Evolutionary conservation across 2,888 invertebrate species (phyloP).

Genomic region (Xiphydria camelus): DNA sequence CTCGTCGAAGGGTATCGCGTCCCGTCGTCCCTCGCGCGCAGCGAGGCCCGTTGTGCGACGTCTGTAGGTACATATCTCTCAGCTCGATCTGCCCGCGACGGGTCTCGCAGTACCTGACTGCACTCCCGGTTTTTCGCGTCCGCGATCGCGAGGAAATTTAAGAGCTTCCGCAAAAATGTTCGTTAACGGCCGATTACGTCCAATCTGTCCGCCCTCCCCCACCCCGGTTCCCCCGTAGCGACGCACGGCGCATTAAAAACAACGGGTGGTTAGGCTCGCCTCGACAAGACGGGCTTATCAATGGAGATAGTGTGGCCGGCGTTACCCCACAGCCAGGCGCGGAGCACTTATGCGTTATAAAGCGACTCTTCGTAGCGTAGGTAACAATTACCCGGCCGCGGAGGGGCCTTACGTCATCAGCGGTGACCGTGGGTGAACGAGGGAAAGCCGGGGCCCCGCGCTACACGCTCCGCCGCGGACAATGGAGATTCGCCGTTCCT

Average conservation of each 20-base stretch:
- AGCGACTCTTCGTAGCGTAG: constrained; percentile 34
- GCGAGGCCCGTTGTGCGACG: too few species aligned
- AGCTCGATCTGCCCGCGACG: too few species aligned
- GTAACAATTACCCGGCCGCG: constrained; percentile 44
- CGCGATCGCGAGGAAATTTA: too few species aligned
- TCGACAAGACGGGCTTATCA: constrained; percentile 22
- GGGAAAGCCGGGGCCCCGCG: constrained; percentile 51
- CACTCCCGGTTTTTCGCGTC: too few species aligned
- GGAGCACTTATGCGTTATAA: constrained; percentile 17
- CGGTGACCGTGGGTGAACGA: constrained; percentile 53
- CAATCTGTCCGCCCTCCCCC: neutral
- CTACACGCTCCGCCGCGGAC: constrained; percentile 52
- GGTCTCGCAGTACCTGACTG: too few species aligned
- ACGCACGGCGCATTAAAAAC: neutral
- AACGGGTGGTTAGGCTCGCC: too few species aligned
- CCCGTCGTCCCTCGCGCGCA: too few species aligned
- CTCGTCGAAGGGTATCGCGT: too few species aligned
- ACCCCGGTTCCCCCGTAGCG: neutral
- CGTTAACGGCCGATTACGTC: neutral
- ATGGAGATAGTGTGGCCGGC: constrained; percentile 33
- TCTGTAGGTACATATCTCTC: too few species aligned
- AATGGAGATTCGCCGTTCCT: constrained; percentile 35
- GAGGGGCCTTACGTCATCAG: constrained; percentile 46
- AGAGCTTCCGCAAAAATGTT: neutral
- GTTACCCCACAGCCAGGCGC: constrained; percentile 22